Base-by-base conservation (phyloP, 2,888 invertebrate genomes). In the Dyspetes luteomarginatus region DNA sequence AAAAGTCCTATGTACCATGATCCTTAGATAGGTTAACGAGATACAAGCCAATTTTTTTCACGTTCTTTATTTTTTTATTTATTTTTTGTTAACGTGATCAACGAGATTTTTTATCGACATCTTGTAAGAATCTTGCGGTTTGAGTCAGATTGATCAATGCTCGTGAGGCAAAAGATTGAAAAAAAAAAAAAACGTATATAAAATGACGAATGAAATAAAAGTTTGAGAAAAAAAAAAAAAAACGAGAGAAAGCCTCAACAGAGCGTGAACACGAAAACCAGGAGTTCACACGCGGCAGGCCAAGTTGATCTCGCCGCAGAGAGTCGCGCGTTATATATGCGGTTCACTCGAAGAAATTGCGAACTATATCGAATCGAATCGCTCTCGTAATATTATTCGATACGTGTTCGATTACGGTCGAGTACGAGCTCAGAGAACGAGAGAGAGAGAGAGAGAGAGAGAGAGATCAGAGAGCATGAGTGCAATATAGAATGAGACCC, bases 371-470 rank as follows among this genome's bases (percentile, higher is more conserved):
- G 89, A 90, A 91, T 88, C 88, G 89, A 89, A 90, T 90, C 85
- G 89, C 85, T 88, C 87, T 89, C 78, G 82, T 81, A 88, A 90
- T 91, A 91, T 91, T 88, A 91, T 90, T 90, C 88, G 89, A 91
- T 91, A 91, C 92, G 92, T 92, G 91, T 91, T 91, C 90, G 89
- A 91, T 92, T 90, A 89, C 85, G 73, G 77, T 73, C 82, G 75
- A 81, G 69, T 68, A 78, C 58, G 71, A 45, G 68, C 56, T 5
- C 22, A 30, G 12, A 30, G 41, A 73, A 60, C 64, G 73, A 80
- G 82, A 60, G 60, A 24, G 15, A 45, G 55, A 64, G 55, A 19
- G 36, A 67, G n/a, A 50, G 50, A 28, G 36, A 76, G 58, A 55
- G 55, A 64, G 41, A 41, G 45, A 1, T 24, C 3, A 17, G 17